These are phyloP conservation scores for Pantherophis vulpinus DNA, from an alignment of 2,797 vertebrate species.

Conservation along the genomic window DNA sequence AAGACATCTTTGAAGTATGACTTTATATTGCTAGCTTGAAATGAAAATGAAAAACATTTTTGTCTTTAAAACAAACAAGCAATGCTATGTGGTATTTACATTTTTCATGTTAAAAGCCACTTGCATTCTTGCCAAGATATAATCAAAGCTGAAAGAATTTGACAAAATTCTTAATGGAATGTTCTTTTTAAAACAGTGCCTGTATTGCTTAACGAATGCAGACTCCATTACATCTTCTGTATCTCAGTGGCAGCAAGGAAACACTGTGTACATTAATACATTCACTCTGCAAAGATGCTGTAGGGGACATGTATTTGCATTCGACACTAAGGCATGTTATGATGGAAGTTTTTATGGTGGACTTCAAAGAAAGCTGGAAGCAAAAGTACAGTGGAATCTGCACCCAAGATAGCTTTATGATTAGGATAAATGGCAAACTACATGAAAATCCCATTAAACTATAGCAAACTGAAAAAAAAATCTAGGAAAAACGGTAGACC, in stretches of 20 bases:
- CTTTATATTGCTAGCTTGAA: background rate
- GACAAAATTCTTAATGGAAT: slow-evolving; percentile 61
- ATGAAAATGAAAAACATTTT: background rate
- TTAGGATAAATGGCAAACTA: slow-evolving; percentile 49
- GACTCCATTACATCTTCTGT: slow-evolving; percentile 54
- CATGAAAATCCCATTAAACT: slow-evolving; percentile 47
- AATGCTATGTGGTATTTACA: slow-evolving; percentile 48
- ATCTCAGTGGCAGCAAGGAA: slow-evolving; percentile 54
- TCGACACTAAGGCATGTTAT: slow-evolving; percentile 39
- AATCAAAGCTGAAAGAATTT: slow-evolving; percentile 46
- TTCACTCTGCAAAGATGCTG: slow-evolving; percentile 50
- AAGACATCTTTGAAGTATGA: slow-evolving; percentile 24
- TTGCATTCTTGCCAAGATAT: slow-evolving; percentile 51
- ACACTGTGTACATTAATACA: slow-evolving; percentile 59
- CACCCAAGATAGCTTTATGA: slow-evolving; percentile 41
- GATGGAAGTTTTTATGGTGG: slow-evolving; percentile 63
- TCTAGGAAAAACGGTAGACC: slow-evolving; percentile 25
- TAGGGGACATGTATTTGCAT: slow-evolving; percentile 63
- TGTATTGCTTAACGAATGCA: slow-evolving; percentile 51
- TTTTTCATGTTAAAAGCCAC: slow-evolving; percentile 36
- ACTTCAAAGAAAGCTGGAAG: slow-evolving; percentile 53
- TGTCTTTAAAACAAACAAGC: slow-evolving; percentile 37
- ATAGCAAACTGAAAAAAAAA: slow-evolving; percentile 27
- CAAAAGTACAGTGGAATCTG: slow-evolving; percentile 49
- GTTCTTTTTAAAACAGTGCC: slow-evolving; percentile 56